Base-by-base conservation (phyloP, 2,113 vertebrate species). In the Cinclus mexicanus region DNA sequence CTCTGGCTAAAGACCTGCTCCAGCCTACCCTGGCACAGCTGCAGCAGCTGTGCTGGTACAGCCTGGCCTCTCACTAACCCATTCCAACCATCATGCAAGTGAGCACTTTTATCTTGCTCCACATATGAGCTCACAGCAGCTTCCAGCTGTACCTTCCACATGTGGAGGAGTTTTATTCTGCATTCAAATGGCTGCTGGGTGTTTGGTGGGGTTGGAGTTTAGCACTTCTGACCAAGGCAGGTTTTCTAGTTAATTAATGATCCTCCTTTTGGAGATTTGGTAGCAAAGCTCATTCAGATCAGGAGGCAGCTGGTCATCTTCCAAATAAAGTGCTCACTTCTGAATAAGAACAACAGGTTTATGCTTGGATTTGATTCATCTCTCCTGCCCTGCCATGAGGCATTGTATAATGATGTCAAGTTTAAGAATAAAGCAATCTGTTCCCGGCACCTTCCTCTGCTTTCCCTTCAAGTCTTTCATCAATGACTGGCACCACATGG, bases 271-370 rank as follows among this genome's bases (percentile, higher is more conserved):
- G 59, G 63, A 92, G 63, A 25, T 39, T 23, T 33, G 14, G 18
- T 68, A 90, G 90, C 63, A 83, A 93, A 83, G 68, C 76, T 93
- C 83, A 41, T 92, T 88, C 71, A 81, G 71, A 88, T 67, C 25
- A 55, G 76, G 20, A 97, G 85, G n/a, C 88, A 81, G 42, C n/a
- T 85, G 68, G 59, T 90, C 79, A 69, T 81, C 70, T 90, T 80
- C 67, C 79, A 95, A 83, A 92, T 76, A 92, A 3, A 80, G 68
- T 6, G 29, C 95, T 91, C 49, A 55, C 25, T 88, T 86, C 88
- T 63, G 71, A 25, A 59, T 61, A 61, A 88, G 83, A 95, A 90
- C 81, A 93, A 90, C 88, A 94, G 71, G 72, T 92, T 92, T 90
- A 35, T 63, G 60, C 68, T 83, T 80, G 71, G 76, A 47, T 86